Percentiles rank a stretch among this genome's conserved stretches.
These are phyloP conservation scores for Gerris buenoi DNA, from an alignment of 1,140 invertebrate species.

Conservation along the genomic window DNA sequence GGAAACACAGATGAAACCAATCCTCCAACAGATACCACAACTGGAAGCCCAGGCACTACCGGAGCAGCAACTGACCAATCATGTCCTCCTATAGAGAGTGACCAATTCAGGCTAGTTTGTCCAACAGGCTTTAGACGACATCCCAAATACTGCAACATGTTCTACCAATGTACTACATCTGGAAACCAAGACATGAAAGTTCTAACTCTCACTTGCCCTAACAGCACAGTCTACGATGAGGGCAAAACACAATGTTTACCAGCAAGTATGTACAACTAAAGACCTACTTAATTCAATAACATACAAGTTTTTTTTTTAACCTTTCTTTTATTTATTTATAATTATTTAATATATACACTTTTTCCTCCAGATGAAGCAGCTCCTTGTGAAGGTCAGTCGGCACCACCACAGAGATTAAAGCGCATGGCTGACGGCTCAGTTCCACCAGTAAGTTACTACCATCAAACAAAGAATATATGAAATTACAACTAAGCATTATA, in stretches of 20 bases:
- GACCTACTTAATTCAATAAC: not conserved
- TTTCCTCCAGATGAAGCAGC: constrained; percentile 17
- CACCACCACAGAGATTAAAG: constrained; percentile 33
- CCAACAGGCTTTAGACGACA: constrained; percentile 66
- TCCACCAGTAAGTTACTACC: constrained; percentile 37
- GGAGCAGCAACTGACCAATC: too few relatives aligned
- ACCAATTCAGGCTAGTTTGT: constrained; percentile 54
- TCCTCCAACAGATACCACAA: constrained; percentile 8
- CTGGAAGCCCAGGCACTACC: constrained; percentile 14
- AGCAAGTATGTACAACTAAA: constrained; percentile 21
- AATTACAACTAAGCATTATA: too few relatives aligned
- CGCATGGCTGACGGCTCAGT: constrained; percentile 34
- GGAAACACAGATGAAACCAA: constrained; percentile 5
- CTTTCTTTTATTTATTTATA: not conserved
- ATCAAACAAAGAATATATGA: not conserved
- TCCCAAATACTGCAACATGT: constrained; percentile 66
- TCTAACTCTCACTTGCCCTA: constrained; percentile 53
- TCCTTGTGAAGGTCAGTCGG: constrained; percentile 39
- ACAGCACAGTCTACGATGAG: constrained; percentile 59
- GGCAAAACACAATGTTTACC: constrained; percentile 50
- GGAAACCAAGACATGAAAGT: constrained; percentile 52
- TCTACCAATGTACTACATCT: constrained; percentile 62
- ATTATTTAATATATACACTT: not conserved
- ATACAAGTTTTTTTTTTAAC: not conserved
- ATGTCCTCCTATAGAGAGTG: constrained; percentile 20